Base-by-base conservation (phyloP, 1,140 invertebrate genomes). In the Wiebesia pumilae region DNA sequence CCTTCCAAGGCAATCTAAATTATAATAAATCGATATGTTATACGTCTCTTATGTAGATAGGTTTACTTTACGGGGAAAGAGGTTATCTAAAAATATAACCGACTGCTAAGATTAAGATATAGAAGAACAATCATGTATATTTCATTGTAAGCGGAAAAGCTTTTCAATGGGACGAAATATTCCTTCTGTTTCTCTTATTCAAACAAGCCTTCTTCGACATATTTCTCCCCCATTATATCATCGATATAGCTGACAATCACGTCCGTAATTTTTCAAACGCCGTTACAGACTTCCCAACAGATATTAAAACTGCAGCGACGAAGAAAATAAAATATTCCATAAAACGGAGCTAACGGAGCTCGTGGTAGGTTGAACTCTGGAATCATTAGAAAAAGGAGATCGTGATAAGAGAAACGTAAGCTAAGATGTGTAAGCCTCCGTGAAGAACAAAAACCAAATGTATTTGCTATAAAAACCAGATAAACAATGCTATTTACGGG, bases 1-100 rank as follows among this genome's bases (percentile, higher is more conserved):
- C 80, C 90, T 91, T 89, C 89, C 89, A 88, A 90, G 91, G 89
- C 89, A 90, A 91, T 91, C 89, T 90, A 90, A 91, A 92, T 92
- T 92, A 92, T 91, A 92, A 92, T 92, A 92, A 92, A 92, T 92
- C 91, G 90, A 91, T 91, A 89, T 78, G 71, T 58, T 69, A 43
- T 87, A 71, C 67, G 35, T 80, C 62, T 83, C 67, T 69, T 86
- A 79, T 88, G 89, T 88, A 88, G 83, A 83, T 87, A 71, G 71
- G 86, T 88, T 90, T 87, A 87, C 88, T 89, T 89, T 87, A 85
- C 89, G 80, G 24, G 38, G 33, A 87, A 87, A 71, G 62, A 77
- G 85, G 81, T 87, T 87, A 83, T 75, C 87, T 87, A 82, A 84
- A 86, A 86, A 83, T 87, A 84, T 82, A 82, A 33, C 0, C 85